Base-by-base conservation (phyloP, 2,888 invertebrate species). In the Oxycera nigricornis region DNA sequence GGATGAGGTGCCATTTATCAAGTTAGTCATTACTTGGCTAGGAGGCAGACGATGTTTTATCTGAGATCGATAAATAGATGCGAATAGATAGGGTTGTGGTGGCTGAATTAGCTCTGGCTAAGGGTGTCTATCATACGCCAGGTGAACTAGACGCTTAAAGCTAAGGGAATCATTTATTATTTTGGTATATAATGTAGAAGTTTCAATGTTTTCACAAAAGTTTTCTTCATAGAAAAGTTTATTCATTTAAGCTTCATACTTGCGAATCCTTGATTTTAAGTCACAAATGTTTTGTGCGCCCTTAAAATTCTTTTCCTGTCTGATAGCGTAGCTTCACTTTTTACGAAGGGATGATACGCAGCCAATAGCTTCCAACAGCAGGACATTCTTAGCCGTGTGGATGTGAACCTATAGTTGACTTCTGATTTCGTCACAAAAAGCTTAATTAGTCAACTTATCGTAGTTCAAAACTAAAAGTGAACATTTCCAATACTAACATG, bases 1-100 rank as follows among this genome's bases (percentile, higher is more conserved):
- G 61, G 55, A 70, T 73, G 74, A 73, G 62, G 57, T 68, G 74
- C 72, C 76, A 76, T 76, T 76, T 76, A 76, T 76, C 76, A 76
- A 65, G 70, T 3, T 9, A 65, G 35, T 17, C 35, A 41, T 65
- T 41, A 41, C 30, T 30, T 65, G 14, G n/a, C n/a, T n/a, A n/a
- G n/a, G 17, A 14, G 26, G 65, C 39, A 41, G 65, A 39, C 65
- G 30, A 17, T 65, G 2, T 22, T 39, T 26, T 35, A 24, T 67
- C 52, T 73, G 52, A 70, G 72, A 74, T 68, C 74, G 76, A 74
- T 74, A 73, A 68, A 70, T 74, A 73, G 68, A 73, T 70, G 73
- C 72, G 72, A 70, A 41, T 74, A 65, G 73, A 73, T 74, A 70
- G 74, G 73, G 59, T 72, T 72, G 30, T 41, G 39, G 24, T n/a